Evolutionary conservation across 2,113 vertebrate species (phyloP).

Genomic region (Eulacestoma nigropectus): DNA sequence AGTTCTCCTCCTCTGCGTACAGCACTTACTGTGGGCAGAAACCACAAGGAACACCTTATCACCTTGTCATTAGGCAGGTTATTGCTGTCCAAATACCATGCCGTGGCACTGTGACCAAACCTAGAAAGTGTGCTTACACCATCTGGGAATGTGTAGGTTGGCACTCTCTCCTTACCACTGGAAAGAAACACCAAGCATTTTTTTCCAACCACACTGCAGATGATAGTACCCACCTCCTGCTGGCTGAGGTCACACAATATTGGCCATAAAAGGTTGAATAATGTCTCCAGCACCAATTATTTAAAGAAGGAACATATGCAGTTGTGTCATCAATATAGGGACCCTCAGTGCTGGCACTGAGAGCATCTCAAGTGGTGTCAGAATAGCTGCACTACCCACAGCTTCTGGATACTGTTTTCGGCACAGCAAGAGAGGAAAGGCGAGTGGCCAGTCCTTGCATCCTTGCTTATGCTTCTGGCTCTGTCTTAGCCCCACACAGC

Average conservation of each 20-base stretch:
- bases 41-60: not conserved
- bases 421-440: not conserved
- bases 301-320: not conserved
- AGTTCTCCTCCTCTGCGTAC: not conserved
- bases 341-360: not conserved
- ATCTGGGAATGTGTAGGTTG: not conserved
- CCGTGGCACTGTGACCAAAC: not conserved
- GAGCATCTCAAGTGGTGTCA: not conserved
- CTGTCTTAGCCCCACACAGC: not conserved
- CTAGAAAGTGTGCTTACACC: not conserved
- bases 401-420: not conserved
- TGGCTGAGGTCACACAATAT: not conserved
- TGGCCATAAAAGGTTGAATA: not conserved
- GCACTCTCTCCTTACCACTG: not conserved
- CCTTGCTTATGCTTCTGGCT: not conserved
- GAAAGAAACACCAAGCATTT: not conserved
- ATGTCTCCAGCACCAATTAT: not conserved
- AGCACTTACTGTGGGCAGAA: not conserved
- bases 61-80: not conserved
- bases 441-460: not conserved
- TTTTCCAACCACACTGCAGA: not conserved
- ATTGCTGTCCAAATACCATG: not conserved
- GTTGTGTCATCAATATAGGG: not conserved
- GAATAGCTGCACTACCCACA: not conserved
- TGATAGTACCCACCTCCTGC: not conserved